Evolutionary conservation across 2,797 vertebrate genomes (phyloP).

Genomic region (Phrynocephalus vlangalii): DNA sequence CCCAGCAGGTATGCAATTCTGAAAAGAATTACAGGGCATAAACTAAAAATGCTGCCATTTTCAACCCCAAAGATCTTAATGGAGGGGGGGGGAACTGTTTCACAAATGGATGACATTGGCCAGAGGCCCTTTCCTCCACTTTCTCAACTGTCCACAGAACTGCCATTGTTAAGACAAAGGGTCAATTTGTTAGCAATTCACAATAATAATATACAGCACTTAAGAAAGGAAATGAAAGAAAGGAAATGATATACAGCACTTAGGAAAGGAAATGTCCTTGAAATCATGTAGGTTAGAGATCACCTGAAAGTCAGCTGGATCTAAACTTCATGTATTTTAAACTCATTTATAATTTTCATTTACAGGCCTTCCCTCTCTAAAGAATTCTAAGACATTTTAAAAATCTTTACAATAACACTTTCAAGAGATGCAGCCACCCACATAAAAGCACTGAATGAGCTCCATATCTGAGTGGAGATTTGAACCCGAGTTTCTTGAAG

Average conservation of each 20-base stretch:
- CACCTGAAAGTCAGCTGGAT: neutral
- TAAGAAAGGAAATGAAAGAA: neutral
- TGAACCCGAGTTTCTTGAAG: neutral
- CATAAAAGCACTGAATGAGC: neutral
- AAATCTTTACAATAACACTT: neutral
- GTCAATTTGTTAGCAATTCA: slow-evolving; percentile 12
- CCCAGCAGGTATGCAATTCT: slow-evolving; percentile 16
- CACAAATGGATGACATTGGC: neutral
- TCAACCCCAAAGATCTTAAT: slow-evolving; percentile 17
- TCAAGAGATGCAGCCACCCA: neutral
- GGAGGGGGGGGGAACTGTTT: neutral
- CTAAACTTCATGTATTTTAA: neutral
- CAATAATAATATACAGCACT: neutral
- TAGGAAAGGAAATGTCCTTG: too few relatives aligned
- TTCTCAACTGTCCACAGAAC: neutral
- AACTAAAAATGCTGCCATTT: slow-evolving; percentile 24
- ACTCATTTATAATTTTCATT: neutral
- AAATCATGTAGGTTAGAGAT: neutral
- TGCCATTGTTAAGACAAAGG: neutral
- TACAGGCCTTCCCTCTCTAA: neutral
- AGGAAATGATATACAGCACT: too few relatives aligned
- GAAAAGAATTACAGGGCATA: slow-evolving; percentile 8
- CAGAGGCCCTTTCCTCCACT: neutral
- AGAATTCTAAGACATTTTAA: neutral
- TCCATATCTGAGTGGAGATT: neutral